Evolutionary conservation across 2,113 vertebrate genomes (phyloP).

Genomic region (Mellivora capensis): DNA sequence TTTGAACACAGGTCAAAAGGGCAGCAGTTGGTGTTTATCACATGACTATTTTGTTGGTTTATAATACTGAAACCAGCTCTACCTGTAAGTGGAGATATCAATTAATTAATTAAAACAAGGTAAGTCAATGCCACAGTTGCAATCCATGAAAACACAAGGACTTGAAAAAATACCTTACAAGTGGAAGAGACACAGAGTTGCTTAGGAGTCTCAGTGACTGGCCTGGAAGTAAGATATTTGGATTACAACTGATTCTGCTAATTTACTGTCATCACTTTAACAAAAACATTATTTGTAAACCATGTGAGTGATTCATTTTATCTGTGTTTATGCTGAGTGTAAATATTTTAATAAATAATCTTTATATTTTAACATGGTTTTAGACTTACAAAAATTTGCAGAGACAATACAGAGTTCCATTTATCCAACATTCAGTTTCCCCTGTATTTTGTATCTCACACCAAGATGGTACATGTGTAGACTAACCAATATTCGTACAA

Average conservation of each 20-base stretch:
- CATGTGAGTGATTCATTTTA: not conserved
- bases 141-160: not conserved
- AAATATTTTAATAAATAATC: not conserved
- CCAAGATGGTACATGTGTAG: not conserved
- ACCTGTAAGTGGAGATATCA: not conserved
- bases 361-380: not conserved
- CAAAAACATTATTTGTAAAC: not conserved
- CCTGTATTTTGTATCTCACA: not conserved
- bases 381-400: not conserved
- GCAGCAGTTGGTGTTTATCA: not conserved
- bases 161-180: not conserved
- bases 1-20: not conserved
- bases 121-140: not conserved
- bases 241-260: not conserved
- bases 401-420: not conserved
- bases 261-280: not conserved
- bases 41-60: not conserved
- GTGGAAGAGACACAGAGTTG: not conserved
- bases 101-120: not conserved
- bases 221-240: not conserved
- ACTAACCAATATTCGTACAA: not conserved
- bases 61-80: not conserved
- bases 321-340: not conserved
- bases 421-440: not conserved
- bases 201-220: not conserved